Evolutionary conservation across 2,888 invertebrate genomes (phyloP).

Genomic region (Polydrusus tereticollis): DNA sequence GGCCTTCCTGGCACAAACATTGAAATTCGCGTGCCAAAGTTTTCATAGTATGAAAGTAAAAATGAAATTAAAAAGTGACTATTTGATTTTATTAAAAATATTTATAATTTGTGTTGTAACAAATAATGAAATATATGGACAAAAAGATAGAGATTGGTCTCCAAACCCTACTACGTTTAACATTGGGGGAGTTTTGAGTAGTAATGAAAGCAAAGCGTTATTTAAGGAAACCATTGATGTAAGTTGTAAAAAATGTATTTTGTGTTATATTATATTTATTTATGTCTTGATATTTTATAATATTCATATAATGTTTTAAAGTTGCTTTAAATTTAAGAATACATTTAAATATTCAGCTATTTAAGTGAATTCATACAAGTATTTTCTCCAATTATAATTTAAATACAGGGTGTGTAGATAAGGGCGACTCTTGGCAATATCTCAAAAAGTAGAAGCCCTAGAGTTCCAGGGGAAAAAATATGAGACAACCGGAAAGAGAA

Average conservation of each 20-base stretch:
- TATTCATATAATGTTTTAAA: too few species aligned
- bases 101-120: conserved; percentile 15
- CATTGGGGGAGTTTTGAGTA: conserved; percentile 93
- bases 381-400: too few species aligned
- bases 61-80: background rate
- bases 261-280: too few species aligned
- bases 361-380: too few species aligned
- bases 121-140: conserved; percentile 12
- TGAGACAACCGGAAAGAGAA: too few species aligned
- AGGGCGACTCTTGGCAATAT: too few species aligned
- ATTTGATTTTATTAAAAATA: conserved; percentile 1
- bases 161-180: conserved; percentile 74
- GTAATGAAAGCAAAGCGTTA: conserved; percentile 82
- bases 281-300: too few species aligned
- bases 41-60: background rate
- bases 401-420: too few species aligned
- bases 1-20: conserved; percentile 13
- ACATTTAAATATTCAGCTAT: too few species aligned
- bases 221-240: conserved; percentile 89
- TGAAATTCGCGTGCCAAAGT: background rate
- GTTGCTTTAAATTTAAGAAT: too few species aligned
- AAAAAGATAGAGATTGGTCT: conserved; percentile 55
- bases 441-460: too few species aligned
- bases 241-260: conserved; percentile 63
- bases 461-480: too few species aligned